A percentile compares a stretch with the other conserved stretches of the same genome.
Conservation (phyloP, 2,797 vertebrate species). For the Huso huso region DNA sequence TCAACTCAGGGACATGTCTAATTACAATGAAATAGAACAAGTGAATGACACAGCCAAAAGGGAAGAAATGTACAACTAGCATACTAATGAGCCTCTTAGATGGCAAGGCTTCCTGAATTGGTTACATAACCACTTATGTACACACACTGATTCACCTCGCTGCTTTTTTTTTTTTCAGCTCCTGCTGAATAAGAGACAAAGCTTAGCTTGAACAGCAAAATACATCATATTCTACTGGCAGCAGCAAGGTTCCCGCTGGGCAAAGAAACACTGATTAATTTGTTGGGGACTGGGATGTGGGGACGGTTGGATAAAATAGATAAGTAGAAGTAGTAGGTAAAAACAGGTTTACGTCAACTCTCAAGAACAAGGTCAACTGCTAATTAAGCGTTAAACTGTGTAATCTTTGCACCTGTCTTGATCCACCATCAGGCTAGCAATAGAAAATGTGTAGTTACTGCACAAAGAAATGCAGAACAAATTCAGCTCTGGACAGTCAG, state of each 20-base stretch:
- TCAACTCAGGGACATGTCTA: no score
- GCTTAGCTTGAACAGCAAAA: constrained; percentile 3
- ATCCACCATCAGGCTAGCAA: neutral
- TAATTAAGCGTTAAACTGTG: constrained; percentile 38
- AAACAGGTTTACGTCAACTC: constrained; percentile 17
- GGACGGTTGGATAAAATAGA: no score
- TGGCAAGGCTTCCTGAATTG: neutral
- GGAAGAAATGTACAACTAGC: neutral
- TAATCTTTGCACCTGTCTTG: constrained; percentile 10
- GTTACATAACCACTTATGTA: constrained; percentile 2
- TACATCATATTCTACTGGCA: constrained; percentile 6
- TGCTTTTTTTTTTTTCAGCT: neutral
- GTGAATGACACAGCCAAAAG: no score
- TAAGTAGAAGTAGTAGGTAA: neutral
- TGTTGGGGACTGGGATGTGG: no score
- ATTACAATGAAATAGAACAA: no score
- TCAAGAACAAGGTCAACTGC: constrained; percentile 31
- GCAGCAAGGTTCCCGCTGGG: neutral
- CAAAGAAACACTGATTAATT: neutral
- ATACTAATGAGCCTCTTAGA: neutral
- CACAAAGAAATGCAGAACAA: neutral
- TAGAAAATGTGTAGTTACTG: neutral
- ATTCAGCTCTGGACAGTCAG: neutral
- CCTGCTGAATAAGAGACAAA: neutral
- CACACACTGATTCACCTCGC: neutral